Evolutionary conservation across 2,113 vertebrate genomes (phyloP).

Genomic region (Larimichthys crocea): DNA sequence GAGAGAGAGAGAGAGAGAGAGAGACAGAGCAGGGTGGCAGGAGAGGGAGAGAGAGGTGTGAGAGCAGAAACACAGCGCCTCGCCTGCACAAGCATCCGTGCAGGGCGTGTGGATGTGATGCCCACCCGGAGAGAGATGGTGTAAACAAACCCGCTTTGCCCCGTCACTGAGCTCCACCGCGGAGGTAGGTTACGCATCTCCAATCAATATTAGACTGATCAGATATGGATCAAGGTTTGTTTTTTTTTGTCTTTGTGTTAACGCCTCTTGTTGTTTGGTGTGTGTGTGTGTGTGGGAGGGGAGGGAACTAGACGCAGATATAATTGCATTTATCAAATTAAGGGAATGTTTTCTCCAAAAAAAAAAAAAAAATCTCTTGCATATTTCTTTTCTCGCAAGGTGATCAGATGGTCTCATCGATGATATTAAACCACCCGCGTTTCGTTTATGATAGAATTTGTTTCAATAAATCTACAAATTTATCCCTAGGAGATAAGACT

Average conservation of each 20-base stretch:
- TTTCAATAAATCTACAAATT: conserved; percentile 2
- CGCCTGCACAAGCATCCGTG: conserved; percentile 87
- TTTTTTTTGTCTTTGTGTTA: conserved; percentile 41
- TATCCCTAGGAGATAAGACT: not conserved
- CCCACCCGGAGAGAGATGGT: conserved; percentile 91
- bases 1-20: conserved; percentile 6
- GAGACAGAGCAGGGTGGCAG: conserved; percentile 53
- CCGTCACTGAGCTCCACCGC: conserved; percentile 84
- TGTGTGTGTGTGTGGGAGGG: not conserved
- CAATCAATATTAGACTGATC: conserved; percentile 1
- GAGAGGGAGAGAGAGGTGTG: conserved; percentile 47
- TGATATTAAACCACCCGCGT: not conserved
- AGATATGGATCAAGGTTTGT: conserved; percentile 10
- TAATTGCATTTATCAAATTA: conserved; percentile 27
- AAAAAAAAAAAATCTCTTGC: not conserved
- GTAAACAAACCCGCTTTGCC: conserved; percentile 92
- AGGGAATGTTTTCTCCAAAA: not conserved
- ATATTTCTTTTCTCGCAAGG: conserved; percentile 5
- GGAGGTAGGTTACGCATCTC: conserved; percentile 85
- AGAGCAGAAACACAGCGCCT: conserved; percentile 74
- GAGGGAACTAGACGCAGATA: not conserved
- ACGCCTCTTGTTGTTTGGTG: conserved; percentile 11
- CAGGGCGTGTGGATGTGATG: conserved; percentile 83
- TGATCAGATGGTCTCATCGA: conserved; percentile 27
- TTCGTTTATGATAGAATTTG: conserved; percentile 22